phyloP scores from a whole-genome alignment of 2,888 invertebrate species.

The Tetropium fuscum region DNA sequence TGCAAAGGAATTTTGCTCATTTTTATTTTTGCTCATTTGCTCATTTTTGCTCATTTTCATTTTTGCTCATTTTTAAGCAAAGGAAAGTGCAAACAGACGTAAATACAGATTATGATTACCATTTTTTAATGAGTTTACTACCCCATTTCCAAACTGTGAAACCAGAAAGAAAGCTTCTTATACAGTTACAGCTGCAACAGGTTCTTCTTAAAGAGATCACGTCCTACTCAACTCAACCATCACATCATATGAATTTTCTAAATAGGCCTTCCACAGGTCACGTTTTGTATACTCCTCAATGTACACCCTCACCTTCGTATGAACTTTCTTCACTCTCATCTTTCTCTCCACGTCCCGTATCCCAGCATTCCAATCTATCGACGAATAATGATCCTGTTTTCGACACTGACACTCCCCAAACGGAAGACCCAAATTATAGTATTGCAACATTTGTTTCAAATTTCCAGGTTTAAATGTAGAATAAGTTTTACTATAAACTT shows the following conservation, averaged over 20 bases:
- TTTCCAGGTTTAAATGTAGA: constrained; percentile 4
- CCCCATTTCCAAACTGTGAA: constrained; percentile 27
- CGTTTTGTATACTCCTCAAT: constrained; percentile 12
- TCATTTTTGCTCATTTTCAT: too few relatives aligned
- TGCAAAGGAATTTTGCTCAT: too few relatives aligned
- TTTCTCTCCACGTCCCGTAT: constrained; percentile 15
- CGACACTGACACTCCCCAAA: not conserved
- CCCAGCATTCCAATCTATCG: constrained; percentile 12
- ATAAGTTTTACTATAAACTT: constrained; percentile 20
- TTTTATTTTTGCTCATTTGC: too few relatives aligned
- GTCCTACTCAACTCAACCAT: constrained; percentile 17
- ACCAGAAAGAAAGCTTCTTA: constrained; percentile 24
- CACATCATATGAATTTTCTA: constrained; percentile 14
- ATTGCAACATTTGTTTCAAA: constrained; percentile 17
- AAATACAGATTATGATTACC: constrained; percentile 26
- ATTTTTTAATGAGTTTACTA: constrained; percentile 27
- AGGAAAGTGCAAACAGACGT: constrained; percentile 12
- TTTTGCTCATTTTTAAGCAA: constrained; percentile 22
- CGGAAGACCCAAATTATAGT: constrained; percentile 5
- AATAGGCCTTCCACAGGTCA: constrained; percentile 10
- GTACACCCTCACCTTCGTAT: constrained; percentile 22
- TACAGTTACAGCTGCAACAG: constrained; percentile 20
- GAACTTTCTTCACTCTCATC: constrained; percentile 19
- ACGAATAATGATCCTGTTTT: constrained; percentile 8
- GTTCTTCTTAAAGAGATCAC: constrained; percentile 18